These are phyloP conservation scores for Amphipoea oculea DNA, from an alignment of 2,888 invertebrate genomes.

Conservation along the genomic window DNA sequence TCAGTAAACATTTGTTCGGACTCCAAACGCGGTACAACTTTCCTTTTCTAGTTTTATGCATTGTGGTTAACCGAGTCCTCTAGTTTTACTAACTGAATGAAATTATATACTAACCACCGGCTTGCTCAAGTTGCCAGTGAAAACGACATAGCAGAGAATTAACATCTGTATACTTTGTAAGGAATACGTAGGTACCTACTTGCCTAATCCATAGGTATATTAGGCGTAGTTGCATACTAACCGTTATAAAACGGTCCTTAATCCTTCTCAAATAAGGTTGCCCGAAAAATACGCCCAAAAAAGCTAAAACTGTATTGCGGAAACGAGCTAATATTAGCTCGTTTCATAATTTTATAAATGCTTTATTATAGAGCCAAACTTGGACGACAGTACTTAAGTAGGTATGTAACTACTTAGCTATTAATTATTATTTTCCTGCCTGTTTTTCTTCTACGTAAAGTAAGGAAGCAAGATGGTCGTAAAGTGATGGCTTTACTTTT, in stretches of 20 bases:
- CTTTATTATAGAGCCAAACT: background rate
- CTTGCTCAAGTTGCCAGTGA: conserved; percentile 49
- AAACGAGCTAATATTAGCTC: background rate
- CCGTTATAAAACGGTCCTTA: background rate
- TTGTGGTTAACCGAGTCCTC: conserved; percentile 85
- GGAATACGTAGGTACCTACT: background rate
- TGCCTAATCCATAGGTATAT: background rate
- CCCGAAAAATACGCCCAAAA: background rate
- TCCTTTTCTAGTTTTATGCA: conserved; percentile 87
- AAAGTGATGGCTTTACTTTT: conserved; percentile 29
- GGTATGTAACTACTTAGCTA: background rate
- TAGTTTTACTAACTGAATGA: conserved; percentile 76
- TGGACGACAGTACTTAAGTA: background rate
- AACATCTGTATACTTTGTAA: conserved; percentile 19
- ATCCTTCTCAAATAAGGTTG: background rate
- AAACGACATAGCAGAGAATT: conserved; percentile 45
- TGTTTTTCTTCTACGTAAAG: conserved; percentile 20
- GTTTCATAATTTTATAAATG: background rate
- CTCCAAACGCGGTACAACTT: conserved; percentile 76
- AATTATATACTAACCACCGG: conserved; percentile 68
- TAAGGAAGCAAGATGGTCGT: conserved; percentile 35
- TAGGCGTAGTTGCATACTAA: background rate
- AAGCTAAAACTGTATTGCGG: background rate
- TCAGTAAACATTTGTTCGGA: conserved; percentile 83
- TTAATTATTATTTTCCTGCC: conserved; percentile 2